Evolutionary conservation across 1,140 invertebrate genomes (phyloP), one percentile per base, ranked within the genome.

Genomic region (Microplitis demolitor): DNA sequence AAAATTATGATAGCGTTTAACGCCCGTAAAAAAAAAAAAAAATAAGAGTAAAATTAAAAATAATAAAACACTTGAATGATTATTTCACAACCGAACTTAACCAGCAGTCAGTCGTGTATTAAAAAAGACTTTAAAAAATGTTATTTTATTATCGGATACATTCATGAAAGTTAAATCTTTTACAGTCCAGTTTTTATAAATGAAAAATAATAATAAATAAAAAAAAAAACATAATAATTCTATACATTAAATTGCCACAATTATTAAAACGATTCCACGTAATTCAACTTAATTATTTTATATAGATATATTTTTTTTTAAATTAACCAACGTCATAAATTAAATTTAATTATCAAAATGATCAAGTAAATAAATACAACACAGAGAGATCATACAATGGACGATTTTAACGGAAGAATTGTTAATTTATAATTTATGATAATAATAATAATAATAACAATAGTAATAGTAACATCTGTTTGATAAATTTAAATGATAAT

Each of bases 11-110:
- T 79, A 79, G 73, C 77, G 77, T 76, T 66, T 69, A 77, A 61
- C 54, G 73, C 77, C 74, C 74, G 74, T 74, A 75, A 72, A 72
- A 77, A 71, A 69, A 63, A 60, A 66, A 58, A 16, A 56, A 68
- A 54, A 54, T 45, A 60, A 75, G 66, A 53, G 66, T 53, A 66
- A 71, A 71, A 50, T 35, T 78, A 77, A 76, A 75, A 76, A 78
- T 64, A 76, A 67, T 73, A 73, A 77, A 72, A 78, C 68, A 75
- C 78, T 67, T 67, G 62, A 70, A 73, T 78, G 63, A 60, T 24
- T 60, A 77, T 69, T 78, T 85, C 82, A 84, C 83, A 85, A 85
- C 82, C 81, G 80, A 83, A 82, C 82, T 82, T 82, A 80, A 80
- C 82, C 82, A 83, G 80, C 81, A 83, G 80, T 83, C 82, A 84